These are phyloP conservation scores for Thalassophryne amazonica DNA, from an alignment of 2,797 vertebrate genomes.

Conservation along the genomic window DNA sequence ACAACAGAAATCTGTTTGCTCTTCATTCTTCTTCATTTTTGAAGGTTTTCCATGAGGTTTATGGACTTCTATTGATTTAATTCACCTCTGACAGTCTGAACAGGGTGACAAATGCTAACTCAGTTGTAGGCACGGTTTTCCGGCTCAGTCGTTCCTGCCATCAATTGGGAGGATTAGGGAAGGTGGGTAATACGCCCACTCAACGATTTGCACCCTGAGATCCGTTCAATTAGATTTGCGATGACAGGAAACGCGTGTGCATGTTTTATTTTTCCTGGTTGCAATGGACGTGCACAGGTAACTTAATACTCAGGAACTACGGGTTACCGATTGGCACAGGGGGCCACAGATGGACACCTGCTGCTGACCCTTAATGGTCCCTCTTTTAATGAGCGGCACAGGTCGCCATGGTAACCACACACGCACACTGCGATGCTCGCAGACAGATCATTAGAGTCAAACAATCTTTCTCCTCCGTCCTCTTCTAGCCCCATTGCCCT, in stretches of 20 bases:
- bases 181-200: conserved; percentile 20
- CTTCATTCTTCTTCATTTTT: no score
- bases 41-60: background rate
- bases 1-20: no score
- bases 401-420: conserved; percentile 63
- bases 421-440: conserved; percentile 12
- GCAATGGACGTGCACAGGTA: background rate
- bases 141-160: conserved; percentile 8
- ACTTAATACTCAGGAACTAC: background rate
- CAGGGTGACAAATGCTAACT: background rate
- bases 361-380: conserved; percentile 63
- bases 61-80: background rate
- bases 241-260: background rate
- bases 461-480: conserved; percentile 61
- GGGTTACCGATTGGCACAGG: conserved; percentile 11
- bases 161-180: conserved; percentile 31
- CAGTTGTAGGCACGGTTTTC: background rate
- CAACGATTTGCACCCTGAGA: conserved; percentile 9
- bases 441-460: conserved; percentile 63
- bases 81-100: background rate
- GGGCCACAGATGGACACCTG: conserved; percentile 65
- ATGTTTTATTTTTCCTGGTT: background rate
- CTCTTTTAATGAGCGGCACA: conserved; percentile 51
- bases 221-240: conserved; percentile 11
- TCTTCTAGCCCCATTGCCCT: conserved; percentile 34